Evolutionary conservation across 2,888 invertebrate genomes (phyloP), one percentile per base, ranked within the genome.

Genomic region (Melanophora roralis): DNA sequence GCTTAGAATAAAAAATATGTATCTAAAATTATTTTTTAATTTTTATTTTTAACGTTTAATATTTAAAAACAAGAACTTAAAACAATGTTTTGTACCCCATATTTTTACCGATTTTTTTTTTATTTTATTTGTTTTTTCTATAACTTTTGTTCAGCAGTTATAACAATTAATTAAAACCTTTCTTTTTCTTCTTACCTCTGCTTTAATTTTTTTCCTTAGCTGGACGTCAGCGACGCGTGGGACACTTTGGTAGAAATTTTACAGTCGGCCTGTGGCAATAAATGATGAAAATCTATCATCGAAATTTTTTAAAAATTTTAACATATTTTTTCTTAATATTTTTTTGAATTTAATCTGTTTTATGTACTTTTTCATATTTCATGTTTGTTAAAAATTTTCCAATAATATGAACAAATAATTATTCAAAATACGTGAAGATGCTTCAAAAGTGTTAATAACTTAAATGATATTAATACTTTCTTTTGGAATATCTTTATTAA

Each of bases 241-340:
- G 94, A 90, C 94, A 94, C 90, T 93, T 94, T 91, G 93, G 94
- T 84, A 94, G 95, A 90, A 96, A 95, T 91, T 95, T 94, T 91
- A 94, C 95, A 88, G 94, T 95, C 90, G 95, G 95, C 23, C 69
- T 82, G 21, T 81, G 81, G 74, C 82, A 83, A 60, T 82, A 81
- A 45, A 71, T 36, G 43, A 27, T 16, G 6, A 23, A 59, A 19
- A 16, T n/a, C 9, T 47, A 16, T 32, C 45, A 53, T 27, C 51
- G 40, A 67, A 11, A 40, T 36, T 36, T 36, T 34, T 21, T 51
- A 40, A 53, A 14, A 21, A 23, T 27, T 5, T 55, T 67, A 8
- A 67, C 32, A 60, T 36, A 73, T 23, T 60, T 57, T 68, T 65
- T 38, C 53, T 45, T 72, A 12, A 55, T 38, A 68, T 27, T 27